Conservation (phyloP, 30 jellyfish, hydroid and myxozoan species). For the Hydractinia echinata region DNA sequence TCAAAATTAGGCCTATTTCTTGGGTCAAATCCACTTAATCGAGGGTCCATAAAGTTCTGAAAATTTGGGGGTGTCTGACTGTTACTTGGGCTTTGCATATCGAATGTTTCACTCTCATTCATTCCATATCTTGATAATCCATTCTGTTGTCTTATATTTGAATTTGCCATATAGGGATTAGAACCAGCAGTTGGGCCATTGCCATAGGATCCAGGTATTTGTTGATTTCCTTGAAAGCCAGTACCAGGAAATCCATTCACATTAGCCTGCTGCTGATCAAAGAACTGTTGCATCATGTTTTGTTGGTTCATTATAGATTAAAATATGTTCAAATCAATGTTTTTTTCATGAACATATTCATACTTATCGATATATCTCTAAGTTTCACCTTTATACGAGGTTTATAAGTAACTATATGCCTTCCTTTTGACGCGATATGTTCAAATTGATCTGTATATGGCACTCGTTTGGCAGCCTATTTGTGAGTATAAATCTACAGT, state of each 20-base stretch:
- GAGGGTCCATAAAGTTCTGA: slow-evolving; percentile 28
- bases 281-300: slow-evolving; percentile 42
- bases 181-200: slow-evolving; percentile 34
- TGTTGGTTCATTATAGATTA: slow-evolving; percentile 29
- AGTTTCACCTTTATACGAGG: too few species aligned
- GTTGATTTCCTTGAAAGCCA: slow-evolving; percentile 67
- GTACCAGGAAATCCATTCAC: slow-evolving; percentile 55
- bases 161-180: slow-evolving; percentile 14
- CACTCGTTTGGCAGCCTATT: too few species aligned
- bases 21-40: slow-evolving; percentile 41
- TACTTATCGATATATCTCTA: too few species aligned
- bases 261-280: slow-evolving; percentile 35
- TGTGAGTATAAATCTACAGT: too few species aligned
- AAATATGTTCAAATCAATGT: too few species aligned
- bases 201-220: not conserved
- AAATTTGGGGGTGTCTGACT: not conserved
- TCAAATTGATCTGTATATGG: too few species aligned
- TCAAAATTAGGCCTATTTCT: slow-evolving; percentile 25
- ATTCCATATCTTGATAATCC: slow-evolving; percentile 20
- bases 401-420: too few species aligned
- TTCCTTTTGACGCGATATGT: too few species aligned
- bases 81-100: slow-evolving; percentile 22
- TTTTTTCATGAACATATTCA: too few species aligned
- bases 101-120: slow-evolving; percentile 29
- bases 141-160: slow-evolving; percentile 9